Conservation (phyloP, 2,888 invertebrate genomes). For the Phorcus lineatus region DNA sequence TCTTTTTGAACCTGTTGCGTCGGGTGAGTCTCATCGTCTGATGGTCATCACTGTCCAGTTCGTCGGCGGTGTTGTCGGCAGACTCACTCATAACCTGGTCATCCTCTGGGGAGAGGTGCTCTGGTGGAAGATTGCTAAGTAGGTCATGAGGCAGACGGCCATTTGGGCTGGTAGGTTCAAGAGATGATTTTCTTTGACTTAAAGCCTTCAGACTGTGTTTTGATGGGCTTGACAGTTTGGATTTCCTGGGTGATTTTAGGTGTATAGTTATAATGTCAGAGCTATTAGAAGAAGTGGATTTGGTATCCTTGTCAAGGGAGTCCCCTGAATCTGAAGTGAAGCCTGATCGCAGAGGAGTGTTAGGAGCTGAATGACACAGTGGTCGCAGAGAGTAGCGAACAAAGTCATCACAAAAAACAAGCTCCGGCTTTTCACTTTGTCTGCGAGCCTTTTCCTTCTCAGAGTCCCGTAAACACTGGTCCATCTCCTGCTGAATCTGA, state of each 20-base stretch:
- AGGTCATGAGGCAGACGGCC: neutral
- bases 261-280: conserved; percentile 56
- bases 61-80: conserved; percentile 10
- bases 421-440: neutral
- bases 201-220: neutral
- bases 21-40: conserved; percentile 27
- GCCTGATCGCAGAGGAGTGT: neutral
- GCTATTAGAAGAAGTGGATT: conserved; percentile 44
- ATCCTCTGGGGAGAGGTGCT: neutral
- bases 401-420: conserved; percentile 5
- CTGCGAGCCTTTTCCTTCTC: conserved; percentile 6
- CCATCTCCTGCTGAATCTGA: conserved; percentile 68
- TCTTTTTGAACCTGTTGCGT: conserved; percentile 27
- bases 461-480: conserved; percentile 52
- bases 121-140: neutral
- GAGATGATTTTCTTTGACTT: neutral
- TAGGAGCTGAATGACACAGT: conserved; percentile 15
- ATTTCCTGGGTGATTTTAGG: conserved; percentile 31
- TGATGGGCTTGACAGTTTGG: neutral
- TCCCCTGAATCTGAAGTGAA: conserved; percentile 45
- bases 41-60: neutral
- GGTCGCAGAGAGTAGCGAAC: conserved; percentile 7
- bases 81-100: neutral
- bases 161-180: neutral
- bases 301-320: conserved; percentile 43